Evolutionary conservation across 2,113 vertebrate species (phyloP).

Genomic region (Mixornis gularis): DNA sequence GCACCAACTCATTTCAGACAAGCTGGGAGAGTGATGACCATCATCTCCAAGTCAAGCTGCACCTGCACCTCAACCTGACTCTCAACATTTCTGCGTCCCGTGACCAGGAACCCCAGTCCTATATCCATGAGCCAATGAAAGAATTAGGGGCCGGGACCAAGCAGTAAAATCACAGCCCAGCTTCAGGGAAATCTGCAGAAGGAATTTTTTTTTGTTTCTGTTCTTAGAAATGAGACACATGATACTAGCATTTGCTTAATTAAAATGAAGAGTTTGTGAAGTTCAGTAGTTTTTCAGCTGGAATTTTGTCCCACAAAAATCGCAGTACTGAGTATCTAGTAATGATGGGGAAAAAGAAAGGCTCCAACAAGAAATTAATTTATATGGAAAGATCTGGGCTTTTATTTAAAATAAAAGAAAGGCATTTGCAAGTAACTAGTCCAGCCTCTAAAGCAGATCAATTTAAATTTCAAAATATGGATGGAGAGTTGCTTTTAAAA

Average conservation of each 20-base stretch:
- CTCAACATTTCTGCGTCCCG: neutral
- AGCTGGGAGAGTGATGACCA: neutral
- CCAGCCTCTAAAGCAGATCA: neutral
- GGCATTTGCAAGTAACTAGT: neutral
- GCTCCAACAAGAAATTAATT: neutral
- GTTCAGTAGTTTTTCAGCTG: neutral
- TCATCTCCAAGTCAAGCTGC: neutral
- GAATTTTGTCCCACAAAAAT: neutral
- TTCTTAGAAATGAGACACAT: neutral
- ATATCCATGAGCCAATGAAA: neutral
- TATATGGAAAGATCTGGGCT: neutral
- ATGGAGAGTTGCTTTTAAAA: neutral
- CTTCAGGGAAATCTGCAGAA: neutral
- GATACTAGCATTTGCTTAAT: neutral
- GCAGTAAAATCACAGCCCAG: neutral
- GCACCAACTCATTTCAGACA: neutral
- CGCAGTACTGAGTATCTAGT: neutral
- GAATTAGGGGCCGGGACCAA: neutral
- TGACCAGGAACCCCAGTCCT: neutral
- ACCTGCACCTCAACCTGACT: neutral
- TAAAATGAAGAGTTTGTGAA: neutral
- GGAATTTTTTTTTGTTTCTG: neutral
- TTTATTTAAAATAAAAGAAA: neutral
- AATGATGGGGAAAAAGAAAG: neutral
- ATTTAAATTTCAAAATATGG: neutral